Conservation (phyloP, 2,797 vertebrate genomes). For the Hybognathus amarus region DNA sequence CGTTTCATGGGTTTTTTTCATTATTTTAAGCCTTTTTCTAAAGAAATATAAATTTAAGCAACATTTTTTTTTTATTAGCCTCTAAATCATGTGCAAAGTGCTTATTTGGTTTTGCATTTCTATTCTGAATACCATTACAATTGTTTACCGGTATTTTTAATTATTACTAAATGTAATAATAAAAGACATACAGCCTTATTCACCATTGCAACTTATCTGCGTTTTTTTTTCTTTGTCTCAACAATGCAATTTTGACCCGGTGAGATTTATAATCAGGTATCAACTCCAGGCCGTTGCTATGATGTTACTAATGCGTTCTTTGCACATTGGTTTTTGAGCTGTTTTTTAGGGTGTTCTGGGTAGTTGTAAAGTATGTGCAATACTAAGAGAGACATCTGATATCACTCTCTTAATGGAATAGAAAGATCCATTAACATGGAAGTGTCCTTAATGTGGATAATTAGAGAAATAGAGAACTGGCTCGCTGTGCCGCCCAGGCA, state of each 20-base stretch:
- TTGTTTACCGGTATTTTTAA: background rate
- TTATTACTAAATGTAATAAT: background rate
- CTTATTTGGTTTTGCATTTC: no score
- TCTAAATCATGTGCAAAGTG: background rate
- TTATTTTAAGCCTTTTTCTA: background rate
- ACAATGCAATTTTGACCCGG: background rate
- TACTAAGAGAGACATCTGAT: constrained; percentile 6
- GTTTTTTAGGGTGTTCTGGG: background rate
- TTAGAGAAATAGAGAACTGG: constrained; percentile 19
- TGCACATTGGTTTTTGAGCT: background rate
- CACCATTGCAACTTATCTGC: background rate
- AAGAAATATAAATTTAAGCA: background rate
- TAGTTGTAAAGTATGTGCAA: background rate
- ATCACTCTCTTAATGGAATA: constrained; percentile 1
- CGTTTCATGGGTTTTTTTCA: no score
- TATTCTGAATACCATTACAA: background rate
- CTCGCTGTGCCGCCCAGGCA: background rate
- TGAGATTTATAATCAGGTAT: background rate
- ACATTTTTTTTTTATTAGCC: background rate
- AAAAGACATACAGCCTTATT: background rate
- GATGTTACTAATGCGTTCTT: background rate
- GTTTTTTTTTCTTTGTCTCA: background rate
- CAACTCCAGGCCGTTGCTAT: background rate
- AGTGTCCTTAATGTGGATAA: constrained; percentile 3
- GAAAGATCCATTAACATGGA: constrained; percentile 24